These are phyloP conservation scores for Drosophila tsacasi DNA, from an alignment of 1,140 invertebrate genomes.

Conservation along the genomic window DNA sequence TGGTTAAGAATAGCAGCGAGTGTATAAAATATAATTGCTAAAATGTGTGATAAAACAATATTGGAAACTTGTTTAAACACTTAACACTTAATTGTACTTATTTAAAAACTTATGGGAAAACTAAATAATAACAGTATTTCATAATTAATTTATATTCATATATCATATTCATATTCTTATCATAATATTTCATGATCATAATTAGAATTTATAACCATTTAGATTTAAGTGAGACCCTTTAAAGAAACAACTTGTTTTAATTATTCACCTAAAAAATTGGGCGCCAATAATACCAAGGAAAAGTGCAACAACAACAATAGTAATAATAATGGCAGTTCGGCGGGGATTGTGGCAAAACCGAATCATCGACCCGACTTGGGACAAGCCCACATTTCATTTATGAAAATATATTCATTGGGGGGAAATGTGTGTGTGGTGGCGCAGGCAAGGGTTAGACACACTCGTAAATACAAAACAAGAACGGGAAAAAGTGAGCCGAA, in stretches of 20 bases:
- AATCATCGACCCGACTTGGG: constrained; percentile 17
- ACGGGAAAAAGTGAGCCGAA: constrained; percentile 17
- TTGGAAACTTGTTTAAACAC: constrained; percentile 3
- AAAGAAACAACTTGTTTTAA: constrained; percentile 9
- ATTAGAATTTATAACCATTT: not conserved
- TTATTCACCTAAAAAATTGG: constrained; percentile 8
- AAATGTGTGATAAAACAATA: constrained; percentile 29
- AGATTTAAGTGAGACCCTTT: not conserved
- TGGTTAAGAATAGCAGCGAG: not conserved
- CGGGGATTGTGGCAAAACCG: constrained; percentile 26
- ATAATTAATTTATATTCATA: too few relatives aligned
- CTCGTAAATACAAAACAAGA: constrained; percentile 27
- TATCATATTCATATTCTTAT: too few relatives aligned
- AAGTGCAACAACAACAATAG: constrained; percentile 38
- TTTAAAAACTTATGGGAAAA: not conserved
- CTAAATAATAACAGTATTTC: not conserved
- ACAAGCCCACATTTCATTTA: constrained; percentile 55
- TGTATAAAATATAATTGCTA: constrained; percentile 32
- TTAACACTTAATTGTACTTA: too few relatives aligned
- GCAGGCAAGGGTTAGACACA: constrained; percentile 40
- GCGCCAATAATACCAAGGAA: constrained; percentile 2
- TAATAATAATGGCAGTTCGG: constrained; percentile 10
- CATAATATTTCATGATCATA: too few relatives aligned
- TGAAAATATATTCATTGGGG: constrained; percentile 59
- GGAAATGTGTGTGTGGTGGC: constrained; percentile 2